phyloP scores from a whole-genome alignment of 2,888 invertebrate species.

The Trichogramma evanescens region DNA sequence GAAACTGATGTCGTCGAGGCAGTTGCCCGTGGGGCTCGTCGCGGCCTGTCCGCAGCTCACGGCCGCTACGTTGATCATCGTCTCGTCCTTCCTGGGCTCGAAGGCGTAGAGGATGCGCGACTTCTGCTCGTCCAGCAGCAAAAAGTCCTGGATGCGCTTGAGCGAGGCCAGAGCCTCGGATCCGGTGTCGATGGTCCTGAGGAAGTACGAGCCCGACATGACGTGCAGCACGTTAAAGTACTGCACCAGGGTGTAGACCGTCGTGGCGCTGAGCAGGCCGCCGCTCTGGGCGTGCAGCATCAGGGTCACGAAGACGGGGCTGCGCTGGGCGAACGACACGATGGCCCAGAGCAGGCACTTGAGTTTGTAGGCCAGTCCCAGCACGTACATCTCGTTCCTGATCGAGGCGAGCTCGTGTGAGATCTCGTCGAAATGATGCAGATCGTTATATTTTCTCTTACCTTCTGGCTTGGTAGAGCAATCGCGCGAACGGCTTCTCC shows the following conservation, averaged over 20 bases:
- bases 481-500: conserved; percentile 68
- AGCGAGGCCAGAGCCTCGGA: conserved; percentile 62
- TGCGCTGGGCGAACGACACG: conserved; percentile 76
- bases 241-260: conserved; percentile 70
- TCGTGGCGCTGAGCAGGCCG: conserved; percentile 51
- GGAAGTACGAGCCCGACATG: conserved; percentile 60
- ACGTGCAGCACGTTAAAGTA: conserved; percentile 69
- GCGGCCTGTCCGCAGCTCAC: conserved; percentile 49
- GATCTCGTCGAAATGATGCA: not conserved
- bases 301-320: conserved; percentile 75
- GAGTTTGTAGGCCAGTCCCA: conserved; percentile 60
- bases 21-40: conserved; percentile 30
- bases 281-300: conserved; percentile 65
- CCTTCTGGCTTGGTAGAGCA: conserved; percentile 63
- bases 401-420: not conserved
- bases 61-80: conserved; percentile 42
- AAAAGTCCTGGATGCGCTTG: conserved; percentile 55
- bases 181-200: conserved; percentile 54
- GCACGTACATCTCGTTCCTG: conserved; percentile 64
- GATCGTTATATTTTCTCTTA: conserved; percentile 37
- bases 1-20: conserved; percentile 50
- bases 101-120: conserved; percentile 11
- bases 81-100: conserved; percentile 23
- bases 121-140: conserved; percentile 53
- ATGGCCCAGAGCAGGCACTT: conserved; percentile 58